These are phyloP conservation scores for Pherbina coryleti DNA, from an alignment of 2,888 invertebrate genomes.

Conservation along the genomic window DNA sequence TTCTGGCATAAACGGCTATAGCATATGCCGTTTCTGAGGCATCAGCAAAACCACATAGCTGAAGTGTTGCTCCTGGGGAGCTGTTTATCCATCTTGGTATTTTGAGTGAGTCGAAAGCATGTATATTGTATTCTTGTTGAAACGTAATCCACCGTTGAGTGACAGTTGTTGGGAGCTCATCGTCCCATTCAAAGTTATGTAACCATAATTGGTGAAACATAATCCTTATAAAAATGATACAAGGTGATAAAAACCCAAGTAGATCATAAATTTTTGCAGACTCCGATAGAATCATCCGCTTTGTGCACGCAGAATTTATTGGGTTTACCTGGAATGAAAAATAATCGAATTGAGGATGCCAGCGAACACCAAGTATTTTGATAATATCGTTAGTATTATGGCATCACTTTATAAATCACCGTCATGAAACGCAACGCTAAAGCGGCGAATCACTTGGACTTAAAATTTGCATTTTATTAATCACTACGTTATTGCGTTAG, in stretches of 20 bases:
- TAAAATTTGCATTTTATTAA: no score
- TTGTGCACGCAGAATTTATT: neutral
- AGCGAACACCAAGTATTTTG: conserved; percentile 38
- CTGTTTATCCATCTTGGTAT: conserved; percentile 10
- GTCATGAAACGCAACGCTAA: no score
- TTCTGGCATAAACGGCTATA: neutral
- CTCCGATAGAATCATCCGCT: conserved; percentile 27
- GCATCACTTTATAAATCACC: no score
- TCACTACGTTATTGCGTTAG: no score
- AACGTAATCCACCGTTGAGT: conserved; percentile 8
- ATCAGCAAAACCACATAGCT: neutral
- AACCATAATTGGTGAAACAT: conserved; percentile 36
- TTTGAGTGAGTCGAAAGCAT: neutral
- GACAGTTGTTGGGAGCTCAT: conserved; percentile 6
- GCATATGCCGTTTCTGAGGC: neutral
- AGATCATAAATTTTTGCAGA: conserved; percentile 34
- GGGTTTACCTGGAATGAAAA: conserved; percentile 27
- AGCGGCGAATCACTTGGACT: no score
- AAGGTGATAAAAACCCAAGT: conserved; percentile 31
- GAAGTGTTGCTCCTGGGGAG: neutral
- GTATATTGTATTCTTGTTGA: neutral
- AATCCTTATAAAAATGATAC: conserved; percentile 23
- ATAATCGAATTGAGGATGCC: conserved; percentile 17
- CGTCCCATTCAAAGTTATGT: conserved; percentile 29
- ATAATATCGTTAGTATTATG: neutral